phyloP scores from a whole-genome alignment of 2,113 vertebrate species.

The Oxyura jamaicensis region DNA sequence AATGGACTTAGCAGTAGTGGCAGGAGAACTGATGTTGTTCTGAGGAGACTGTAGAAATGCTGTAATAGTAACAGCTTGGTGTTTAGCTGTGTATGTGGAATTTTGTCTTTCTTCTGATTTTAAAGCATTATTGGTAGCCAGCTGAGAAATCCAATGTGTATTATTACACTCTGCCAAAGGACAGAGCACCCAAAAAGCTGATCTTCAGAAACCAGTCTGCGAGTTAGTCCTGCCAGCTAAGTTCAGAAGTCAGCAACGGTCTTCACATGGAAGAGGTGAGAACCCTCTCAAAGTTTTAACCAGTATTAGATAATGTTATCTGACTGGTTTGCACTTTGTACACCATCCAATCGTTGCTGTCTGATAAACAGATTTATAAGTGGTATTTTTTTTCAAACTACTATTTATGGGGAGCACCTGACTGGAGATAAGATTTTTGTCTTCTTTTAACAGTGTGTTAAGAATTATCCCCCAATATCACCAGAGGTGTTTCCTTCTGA shows the following conservation, averaged over 20 bases:
- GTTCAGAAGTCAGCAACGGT: constrained; percentile 33
- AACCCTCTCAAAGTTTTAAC: not conserved
- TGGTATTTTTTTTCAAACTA: not conserved
- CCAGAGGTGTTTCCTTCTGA: not conserved
- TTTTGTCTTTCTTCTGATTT: not conserved
- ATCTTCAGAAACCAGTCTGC: constrained; percentile 54
- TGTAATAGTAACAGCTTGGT: not conserved
- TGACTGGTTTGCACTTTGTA: not conserved
- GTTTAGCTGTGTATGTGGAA: not conserved
- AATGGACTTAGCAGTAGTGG: not conserved
- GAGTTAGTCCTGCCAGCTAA: constrained; percentile 1
- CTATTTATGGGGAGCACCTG: not conserved
- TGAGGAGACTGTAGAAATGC: not conserved
- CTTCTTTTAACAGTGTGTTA: not conserved
- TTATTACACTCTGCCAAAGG: constrained; percentile 35
- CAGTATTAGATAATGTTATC: rapidly evolving
- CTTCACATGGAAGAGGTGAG: constrained; percentile 72
- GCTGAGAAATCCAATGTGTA: not conserved
- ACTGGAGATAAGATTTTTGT: not conserved
- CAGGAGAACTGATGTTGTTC: not conserved
- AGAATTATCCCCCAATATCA: not conserved
- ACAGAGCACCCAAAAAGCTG: constrained; percentile 66
- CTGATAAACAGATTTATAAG: not conserved
- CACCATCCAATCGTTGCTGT: not conserved
- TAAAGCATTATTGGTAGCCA: constrained; percentile 70